Base-by-base conservation (phyloP, 1,140 invertebrate species). In the Micrasema longulum region DNA sequence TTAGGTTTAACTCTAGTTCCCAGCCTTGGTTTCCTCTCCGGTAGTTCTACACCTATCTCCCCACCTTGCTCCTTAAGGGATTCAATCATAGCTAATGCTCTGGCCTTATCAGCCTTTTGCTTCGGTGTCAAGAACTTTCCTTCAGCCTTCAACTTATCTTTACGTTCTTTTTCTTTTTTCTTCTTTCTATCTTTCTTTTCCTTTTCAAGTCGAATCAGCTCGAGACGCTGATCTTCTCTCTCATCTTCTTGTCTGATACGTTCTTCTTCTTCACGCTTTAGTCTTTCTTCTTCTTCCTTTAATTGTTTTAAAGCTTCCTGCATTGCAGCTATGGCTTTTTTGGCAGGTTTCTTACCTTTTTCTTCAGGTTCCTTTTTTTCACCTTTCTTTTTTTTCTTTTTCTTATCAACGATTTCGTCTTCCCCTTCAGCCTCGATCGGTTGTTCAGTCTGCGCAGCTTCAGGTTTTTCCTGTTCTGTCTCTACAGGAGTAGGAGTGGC, bases 151-250 rank as follows among this genome's bases (percentile, higher is more conserved):
- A 97, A 83, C 78, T 94, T 88, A 80, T 97, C 95, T 82, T 94
- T 96, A 69, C 92, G 89, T 79, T 98, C 96, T 77, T 98, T 98
- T 85, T 98, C 96, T 79, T 97, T 97, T 77, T 95, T 89, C 79
- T 98, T 99, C 79, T 96, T 96, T 73, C 89, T 91, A 77, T 97
- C 93, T 80, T 96, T 97, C 63, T 89, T 88, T 82, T 96, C 96
- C 80, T 94, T 90, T 81, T 97, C 95, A 72, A 94, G 81, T 72
- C 90, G 88, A 38, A 94, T 79, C 70, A 93, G 89, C 85, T 95
- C 93, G 68, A 92, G 82, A 55, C 92, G 88, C 23, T 88, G 88
- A 60, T 84, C 84, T 79, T 95, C 92, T 20, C 89, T 87, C 78
- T 94, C 89, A 79, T 95, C 93, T 79, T 91, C 90, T 75, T 88